A percentile compares a stretch with the other conserved stretches of the same genome.
These are phyloP conservation scores for Perodicticus potto DNA, from an alignment of 2,797 vertebrate species.

Conservation along the genomic window DNA sequence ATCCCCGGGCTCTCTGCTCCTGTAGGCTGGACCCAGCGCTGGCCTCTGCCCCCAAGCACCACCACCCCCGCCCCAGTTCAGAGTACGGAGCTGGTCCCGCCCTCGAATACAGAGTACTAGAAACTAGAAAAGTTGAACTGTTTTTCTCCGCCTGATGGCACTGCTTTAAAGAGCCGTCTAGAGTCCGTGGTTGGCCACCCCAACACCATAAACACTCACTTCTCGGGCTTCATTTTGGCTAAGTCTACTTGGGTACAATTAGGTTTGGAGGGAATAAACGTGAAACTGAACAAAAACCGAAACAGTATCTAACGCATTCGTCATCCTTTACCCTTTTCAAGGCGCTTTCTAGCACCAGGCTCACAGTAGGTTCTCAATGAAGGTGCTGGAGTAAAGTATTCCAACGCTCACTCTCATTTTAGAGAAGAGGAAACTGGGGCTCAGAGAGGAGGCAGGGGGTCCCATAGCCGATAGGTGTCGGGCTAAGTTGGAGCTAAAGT, in stretches of 20 bases:
- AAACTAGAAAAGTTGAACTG: neutral
- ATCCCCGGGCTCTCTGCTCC: fast-evolving
- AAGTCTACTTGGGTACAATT: neutral
- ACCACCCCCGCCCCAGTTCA: neutral
- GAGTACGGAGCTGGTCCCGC: neutral
- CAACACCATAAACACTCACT: neutral
- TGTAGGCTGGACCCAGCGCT: neutral
- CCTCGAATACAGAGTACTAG: fast-evolving
- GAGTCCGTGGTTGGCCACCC: neutral
- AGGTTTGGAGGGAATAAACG: neutral
- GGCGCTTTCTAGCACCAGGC: neutral
- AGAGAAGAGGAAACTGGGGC: slow-evolving; percentile 64
- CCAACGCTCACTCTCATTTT: neutral
- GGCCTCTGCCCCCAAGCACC: neutral
- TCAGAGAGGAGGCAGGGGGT: neutral
- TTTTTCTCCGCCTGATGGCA: neutral
- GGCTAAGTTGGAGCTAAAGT: neutral
- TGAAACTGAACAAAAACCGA: neutral
- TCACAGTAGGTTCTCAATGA: neutral
- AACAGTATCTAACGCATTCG: neutral
- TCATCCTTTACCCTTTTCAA: neutral
- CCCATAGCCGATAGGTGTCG: neutral
- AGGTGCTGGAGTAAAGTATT: neutral
- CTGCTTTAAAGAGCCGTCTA: neutral
- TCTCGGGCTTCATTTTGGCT: neutral